phyloP scores from a whole-genome alignment of 2,113 vertebrate species.

The Brachirus orientalis region DNA sequence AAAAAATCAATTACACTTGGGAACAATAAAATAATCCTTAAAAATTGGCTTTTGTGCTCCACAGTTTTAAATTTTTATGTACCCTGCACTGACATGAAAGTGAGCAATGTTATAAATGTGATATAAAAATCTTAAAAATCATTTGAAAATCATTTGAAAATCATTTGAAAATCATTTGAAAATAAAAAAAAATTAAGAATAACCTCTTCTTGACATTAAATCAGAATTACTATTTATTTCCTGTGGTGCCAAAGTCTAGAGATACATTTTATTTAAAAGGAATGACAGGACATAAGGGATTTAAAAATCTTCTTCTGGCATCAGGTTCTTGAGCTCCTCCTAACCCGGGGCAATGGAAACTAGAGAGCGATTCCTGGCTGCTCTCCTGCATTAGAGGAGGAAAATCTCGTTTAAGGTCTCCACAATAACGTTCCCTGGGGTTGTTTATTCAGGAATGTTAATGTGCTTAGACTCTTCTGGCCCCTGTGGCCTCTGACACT shows the following conservation, averaged over 20 bases:
- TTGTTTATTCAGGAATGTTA: conserved; percentile 80
- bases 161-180: too few species aligned
- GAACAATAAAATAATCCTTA: too few species aligned
- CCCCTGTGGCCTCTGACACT: conserved; percentile 64
- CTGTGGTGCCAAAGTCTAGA: conserved; percentile 5
- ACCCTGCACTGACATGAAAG: too few species aligned
- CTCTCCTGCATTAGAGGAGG: conserved; percentile 61
- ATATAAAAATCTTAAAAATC: too few species aligned
- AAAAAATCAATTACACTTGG: too few species aligned
- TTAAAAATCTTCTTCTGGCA: too few species aligned
- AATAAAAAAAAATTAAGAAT: too few species aligned
- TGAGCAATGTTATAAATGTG: too few species aligned
- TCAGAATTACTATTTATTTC: conserved; percentile 3
- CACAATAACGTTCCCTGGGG: conserved; percentile 69
- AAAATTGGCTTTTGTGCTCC: too few species aligned
- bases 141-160: too few species aligned
- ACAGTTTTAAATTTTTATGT: too few species aligned
- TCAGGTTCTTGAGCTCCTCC: conserved; percentile 27
- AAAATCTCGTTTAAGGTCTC: conserved; percentile 76
- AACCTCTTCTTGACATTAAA: not conserved
- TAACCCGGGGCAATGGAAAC: conserved; percentile 47
- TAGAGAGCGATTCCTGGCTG: conserved; percentile 49
- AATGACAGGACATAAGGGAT: conserved; percentile 16
- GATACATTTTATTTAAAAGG: not conserved
- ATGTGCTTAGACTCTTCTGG: conserved; percentile 66